Evolutionary conservation across 2,113 vertebrate genomes (phyloP), one percentile per base, ranked within the genome.

Genomic region (Tragelaphus scriptus): DNA sequence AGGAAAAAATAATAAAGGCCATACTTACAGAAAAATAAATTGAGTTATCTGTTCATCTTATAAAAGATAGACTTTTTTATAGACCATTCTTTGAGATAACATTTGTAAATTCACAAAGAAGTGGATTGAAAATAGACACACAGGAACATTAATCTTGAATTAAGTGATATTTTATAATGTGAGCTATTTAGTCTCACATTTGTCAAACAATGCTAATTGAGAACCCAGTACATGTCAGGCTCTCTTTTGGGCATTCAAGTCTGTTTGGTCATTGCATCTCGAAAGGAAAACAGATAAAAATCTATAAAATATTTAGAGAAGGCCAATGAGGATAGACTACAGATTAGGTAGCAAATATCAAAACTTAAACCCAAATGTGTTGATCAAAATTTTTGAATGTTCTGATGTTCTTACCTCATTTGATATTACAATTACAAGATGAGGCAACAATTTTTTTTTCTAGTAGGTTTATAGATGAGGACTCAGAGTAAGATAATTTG

Each of bases 1-100:
- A 97, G 94, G 82, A 93, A 96, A 96, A 97, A 98, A 92, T 97
- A 96, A 97, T 97, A 85, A 91, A 96, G 91, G 5, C 53, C 91
- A 53, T 87, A 58, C 77, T 90, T 97, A 90, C 49, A 15, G 82
- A 85, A 97, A 97, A 97, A 94, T 94, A 89, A 90, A 92, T 87
- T 10, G 23, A 97, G 84, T 95, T 97, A 97, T 90, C 40, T 12
- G 44, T 93, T 91, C 44, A 88, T 81, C 71, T 85, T 56, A 77
- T 93, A 97, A 97, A 94, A 97, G 56, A 79, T n/a, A 92, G 77
- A 40, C 30, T 79, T 71, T 94, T 87, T 96, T 87, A 89, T 80
- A 84, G 84, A 36, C 4, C 15, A 32, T 77, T 90, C 8, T 85
- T 96, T 96, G 75, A 92, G n/a, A 30, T 88, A 88, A n/a, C 36